Conservation (phyloP, 2,888 invertebrate species). For the Malthinus flaveolus region DNA sequence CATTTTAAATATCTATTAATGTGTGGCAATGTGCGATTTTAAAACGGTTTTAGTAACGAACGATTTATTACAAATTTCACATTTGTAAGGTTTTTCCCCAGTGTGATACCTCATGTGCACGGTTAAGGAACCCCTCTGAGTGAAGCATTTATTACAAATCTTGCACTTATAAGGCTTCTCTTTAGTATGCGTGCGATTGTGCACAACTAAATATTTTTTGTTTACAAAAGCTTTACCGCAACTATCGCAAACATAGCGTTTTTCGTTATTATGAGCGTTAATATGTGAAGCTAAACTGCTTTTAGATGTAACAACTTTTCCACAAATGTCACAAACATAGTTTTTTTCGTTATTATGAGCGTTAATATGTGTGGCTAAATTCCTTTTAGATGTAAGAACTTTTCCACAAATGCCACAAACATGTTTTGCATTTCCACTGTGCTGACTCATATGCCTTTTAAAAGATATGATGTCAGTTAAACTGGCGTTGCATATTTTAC, state of each 20-base stretch:
- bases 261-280: constrained; percentile 32
- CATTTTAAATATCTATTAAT: no score
- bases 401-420: constrained; percentile 37
- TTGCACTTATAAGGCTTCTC: constrained; percentile 59
- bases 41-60: not conserved
- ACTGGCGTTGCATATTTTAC: constrained; percentile 23
- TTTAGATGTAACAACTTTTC: constrained; percentile 44
- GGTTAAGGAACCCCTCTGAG: constrained; percentile 57
- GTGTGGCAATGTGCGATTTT: not conserved
- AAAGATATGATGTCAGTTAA: not conserved
- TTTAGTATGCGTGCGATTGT: constrained; percentile 59
- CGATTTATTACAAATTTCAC: not conserved
- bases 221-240: constrained; percentile 46
- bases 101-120: constrained; percentile 58
- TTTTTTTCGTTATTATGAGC: not conserved
- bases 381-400: constrained; percentile 39
- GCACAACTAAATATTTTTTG: constrained; percentile 54
- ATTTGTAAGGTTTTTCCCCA: constrained; percentile 50
- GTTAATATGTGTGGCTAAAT: not conserved
- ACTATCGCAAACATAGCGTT: constrained; percentile 10
- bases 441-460: not conserved
- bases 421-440: constrained; percentile 25
- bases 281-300: constrained; percentile 34
- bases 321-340: constrained; percentile 47
- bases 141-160: constrained; percentile 59